A percentile compares a stretch with the other conserved stretches of the same genome.
phyloP scores from a whole-genome alignment of 2,888 invertebrate genomes.

The Busseola fusca region DNA sequence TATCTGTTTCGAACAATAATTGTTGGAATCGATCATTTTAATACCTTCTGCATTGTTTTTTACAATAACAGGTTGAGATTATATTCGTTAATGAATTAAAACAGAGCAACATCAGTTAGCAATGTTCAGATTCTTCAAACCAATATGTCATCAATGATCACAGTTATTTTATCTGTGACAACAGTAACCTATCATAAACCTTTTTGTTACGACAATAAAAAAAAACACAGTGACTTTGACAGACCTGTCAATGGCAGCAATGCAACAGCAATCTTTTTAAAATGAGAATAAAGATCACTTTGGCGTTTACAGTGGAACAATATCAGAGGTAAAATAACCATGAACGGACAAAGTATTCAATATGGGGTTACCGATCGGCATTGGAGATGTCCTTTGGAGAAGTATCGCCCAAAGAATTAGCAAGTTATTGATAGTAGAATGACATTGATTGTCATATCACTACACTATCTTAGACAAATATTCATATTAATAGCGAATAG shows the following conservation, averaged over 20 bases:
- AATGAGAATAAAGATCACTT: background rate
- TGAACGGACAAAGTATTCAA: background rate
- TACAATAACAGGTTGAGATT: too few relatives aligned
- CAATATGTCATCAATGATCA: background rate
- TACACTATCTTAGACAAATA: background rate
- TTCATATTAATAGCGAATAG: background rate
- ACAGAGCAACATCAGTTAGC: background rate
- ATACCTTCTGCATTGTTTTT: too few relatives aligned
- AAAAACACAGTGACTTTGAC: too few relatives aligned
- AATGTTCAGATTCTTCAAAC: background rate
- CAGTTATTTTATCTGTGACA: background rate
- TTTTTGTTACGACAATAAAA: background rate
- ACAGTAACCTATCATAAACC: background rate
- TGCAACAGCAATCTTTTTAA: too few relatives aligned
- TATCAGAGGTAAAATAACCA: background rate
- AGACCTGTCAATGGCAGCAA: too few relatives aligned
- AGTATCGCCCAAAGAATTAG: background rate
- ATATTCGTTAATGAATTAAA: background rate
- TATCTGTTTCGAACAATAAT: background rate
- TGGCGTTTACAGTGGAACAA: background rate
- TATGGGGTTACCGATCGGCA: background rate
- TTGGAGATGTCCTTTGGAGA: background rate
- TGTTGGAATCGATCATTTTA: conserved; percentile 9
- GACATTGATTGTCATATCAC: background rate
- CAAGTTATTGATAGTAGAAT: background rate